Evolutionary conservation across 2,888 invertebrate species (phyloP).

Genomic region (Miltochrista miniata): DNA sequence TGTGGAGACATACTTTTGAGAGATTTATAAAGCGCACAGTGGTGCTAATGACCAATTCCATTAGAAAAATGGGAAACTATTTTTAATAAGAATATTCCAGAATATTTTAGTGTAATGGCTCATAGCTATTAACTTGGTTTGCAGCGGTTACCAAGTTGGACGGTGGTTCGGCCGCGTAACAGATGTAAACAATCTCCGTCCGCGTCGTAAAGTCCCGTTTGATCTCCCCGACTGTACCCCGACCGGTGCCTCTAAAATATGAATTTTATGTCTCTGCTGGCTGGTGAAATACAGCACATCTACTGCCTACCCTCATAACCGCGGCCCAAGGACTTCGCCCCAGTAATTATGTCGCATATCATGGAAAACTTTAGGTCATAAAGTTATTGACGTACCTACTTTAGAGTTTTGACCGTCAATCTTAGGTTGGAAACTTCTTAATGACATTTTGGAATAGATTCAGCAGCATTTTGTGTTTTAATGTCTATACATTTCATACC

Average conservation of each 20-base stretch:
- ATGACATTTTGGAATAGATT: too few relatives aligned
- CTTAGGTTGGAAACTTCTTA: neutral
- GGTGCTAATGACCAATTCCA: too few relatives aligned
- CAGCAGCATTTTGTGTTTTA: too few relatives aligned
- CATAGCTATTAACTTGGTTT: slow-evolving; percentile 53
- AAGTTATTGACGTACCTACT: slow-evolving; percentile 26
- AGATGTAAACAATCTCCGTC: slow-evolving; percentile 82
- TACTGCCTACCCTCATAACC: slow-evolving; percentile 71
- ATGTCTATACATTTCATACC: too few relatives aligned
- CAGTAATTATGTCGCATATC: slow-evolving; percentile 26
- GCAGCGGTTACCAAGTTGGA: slow-evolving; percentile 78
- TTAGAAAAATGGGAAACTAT: neutral
- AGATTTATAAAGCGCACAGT: too few relatives aligned
- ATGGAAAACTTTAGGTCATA: slow-evolving; percentile 25
- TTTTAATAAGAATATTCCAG: slow-evolving; percentile 22
- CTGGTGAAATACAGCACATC: slow-evolving; percentile 76
- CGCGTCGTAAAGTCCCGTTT: slow-evolving; percentile 80
- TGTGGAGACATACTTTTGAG: too few relatives aligned
- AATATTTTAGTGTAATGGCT: slow-evolving; percentile 31
- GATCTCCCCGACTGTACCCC: slow-evolving; percentile 67
- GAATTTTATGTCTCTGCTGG: slow-evolving; percentile 77
- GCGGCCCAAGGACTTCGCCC: slow-evolving; percentile 32
- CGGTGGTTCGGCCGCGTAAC: slow-evolving; percentile 70
- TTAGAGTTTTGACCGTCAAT: neutral
- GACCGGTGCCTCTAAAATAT: slow-evolving; percentile 75